Evolutionary conservation across 2,888 invertebrate genomes (phyloP).

Genomic region (Acronicta leporina): DNA sequence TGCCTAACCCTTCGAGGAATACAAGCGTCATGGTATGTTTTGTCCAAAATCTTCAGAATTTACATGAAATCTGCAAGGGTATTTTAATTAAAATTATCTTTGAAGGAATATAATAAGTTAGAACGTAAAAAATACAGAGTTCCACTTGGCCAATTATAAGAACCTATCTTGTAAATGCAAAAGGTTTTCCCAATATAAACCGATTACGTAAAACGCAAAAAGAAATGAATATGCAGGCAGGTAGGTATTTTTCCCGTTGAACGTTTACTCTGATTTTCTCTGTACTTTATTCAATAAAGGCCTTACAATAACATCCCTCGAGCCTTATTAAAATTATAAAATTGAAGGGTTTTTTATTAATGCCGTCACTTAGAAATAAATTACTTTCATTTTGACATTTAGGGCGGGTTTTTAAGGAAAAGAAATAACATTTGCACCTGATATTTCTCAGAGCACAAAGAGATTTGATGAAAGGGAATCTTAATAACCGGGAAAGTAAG

Average conservation of each 20-base stretch:
- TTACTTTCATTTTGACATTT: constrained; percentile 61
- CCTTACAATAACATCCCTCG: constrained; percentile 77
- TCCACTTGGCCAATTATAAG: constrained; percentile 30
- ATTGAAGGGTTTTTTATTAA: constrained; percentile 68
- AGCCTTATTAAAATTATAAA: constrained; percentile 71
- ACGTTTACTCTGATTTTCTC: constrained; percentile 70
- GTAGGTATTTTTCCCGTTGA: constrained; percentile 68
- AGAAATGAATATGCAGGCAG: constrained; percentile 62
- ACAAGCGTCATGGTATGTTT: too few species aligned
- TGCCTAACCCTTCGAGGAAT: too few species aligned
- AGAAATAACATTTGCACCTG: constrained; percentile 48
- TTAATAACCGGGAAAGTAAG: constrained; percentile 8
- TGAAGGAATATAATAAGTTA: too few species aligned
- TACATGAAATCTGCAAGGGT: too few species aligned
- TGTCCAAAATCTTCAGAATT: too few species aligned
- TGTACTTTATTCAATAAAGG: constrained; percentile 72
- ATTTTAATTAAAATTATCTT: too few species aligned
- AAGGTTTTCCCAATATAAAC: constrained; percentile 54
- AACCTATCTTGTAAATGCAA: constrained; percentile 47
- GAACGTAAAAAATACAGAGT: constrained; percentile 6
- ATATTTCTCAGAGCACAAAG: constrained; percentile 35
- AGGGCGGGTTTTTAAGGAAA: constrained; percentile 38
- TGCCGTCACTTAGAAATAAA: constrained; percentile 62
- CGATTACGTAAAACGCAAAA: constrained; percentile 65
- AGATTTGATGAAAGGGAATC: constrained; percentile 22